Evolutionary conservation across 2,113 vertebrate species (phyloP), one percentile per base, ranked within the genome.

Genomic region (Neotoma lepida): DNA sequence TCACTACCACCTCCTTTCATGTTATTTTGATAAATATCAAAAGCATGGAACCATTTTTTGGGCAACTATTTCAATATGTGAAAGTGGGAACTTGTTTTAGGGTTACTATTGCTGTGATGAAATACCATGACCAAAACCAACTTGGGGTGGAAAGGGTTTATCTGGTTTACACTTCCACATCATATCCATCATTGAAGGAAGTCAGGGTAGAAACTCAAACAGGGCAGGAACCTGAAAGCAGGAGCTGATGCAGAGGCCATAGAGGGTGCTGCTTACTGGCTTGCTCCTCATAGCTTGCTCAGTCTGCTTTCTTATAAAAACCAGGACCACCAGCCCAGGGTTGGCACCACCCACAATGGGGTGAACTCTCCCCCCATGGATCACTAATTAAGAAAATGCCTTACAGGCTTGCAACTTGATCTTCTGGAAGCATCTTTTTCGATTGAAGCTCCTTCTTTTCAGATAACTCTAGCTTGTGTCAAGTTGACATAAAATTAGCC

Each of bases 31-130:
- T 92, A 56, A 80, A 78, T 39, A 78, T 39, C 17, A 3, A 91
- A 88, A 15, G 39, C 30, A 24, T 13, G n/a, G 35, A 46, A 77
- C 35, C 3, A 41, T 76, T 82, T 51, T 41, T 77, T 82, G 30
- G 39, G 56, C 56, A 66, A 92, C 44, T 13, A 41, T 66, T 78
- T 96, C 33, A 28, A 58, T 89, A 44, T 86, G 35, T 91, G 86
- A 87, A 90, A n/a, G 41, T 51, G 7, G 54, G 26, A 7, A n/a
- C 73, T 51, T 3, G 77, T 12, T 35, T 54, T 6, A 54, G 49
- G 28, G 2, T 35, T 84, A 17, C 20, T 46, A 81, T 81, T 33
- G 49, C 33, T 7, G 20, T 78, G 76, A 54, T 20, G 76, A 78
- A 78, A 35, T 30, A 78, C 51, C 46, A 51, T 33, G 30, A 51